These are phyloP conservation scores for Abscondita cerata DNA, from an alignment of 2,888 invertebrate genomes.

Conservation along the genomic window DNA sequence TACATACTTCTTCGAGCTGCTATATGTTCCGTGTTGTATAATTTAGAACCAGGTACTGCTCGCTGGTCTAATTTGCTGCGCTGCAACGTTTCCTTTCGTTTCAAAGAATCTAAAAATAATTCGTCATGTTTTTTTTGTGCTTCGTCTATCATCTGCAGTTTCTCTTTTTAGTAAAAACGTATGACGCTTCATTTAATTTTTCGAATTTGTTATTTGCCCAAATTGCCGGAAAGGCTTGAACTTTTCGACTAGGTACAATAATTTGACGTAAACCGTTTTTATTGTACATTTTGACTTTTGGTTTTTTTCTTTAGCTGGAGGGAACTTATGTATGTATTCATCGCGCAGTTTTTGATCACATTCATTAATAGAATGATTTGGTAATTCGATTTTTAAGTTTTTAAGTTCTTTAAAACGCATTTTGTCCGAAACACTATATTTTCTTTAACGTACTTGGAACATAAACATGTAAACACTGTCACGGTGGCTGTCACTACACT, in stretches of 20 bases:
- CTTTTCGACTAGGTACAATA: constrained; percentile 62
- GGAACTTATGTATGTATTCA: constrained; percentile 51
- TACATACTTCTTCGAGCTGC: constrained; percentile 61
- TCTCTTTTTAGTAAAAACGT: constrained; percentile 62
- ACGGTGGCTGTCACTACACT: no score
- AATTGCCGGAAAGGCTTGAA: constrained; percentile 65
- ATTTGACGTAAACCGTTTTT: constrained; percentile 59
- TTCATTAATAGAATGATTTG: constrained; percentile 41
- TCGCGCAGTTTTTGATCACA: constrained; percentile 52
- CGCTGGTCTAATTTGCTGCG: constrained; percentile 37
- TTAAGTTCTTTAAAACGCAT: no score
- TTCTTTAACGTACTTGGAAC: no score
- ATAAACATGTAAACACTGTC: no score
- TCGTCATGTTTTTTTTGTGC: constrained; percentile 58
- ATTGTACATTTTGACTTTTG: constrained; percentile 42
- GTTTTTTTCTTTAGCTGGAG: constrained; percentile 47
- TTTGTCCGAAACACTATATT: no score
- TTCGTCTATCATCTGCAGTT: constrained; percentile 56
- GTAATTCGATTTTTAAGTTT: not conserved
- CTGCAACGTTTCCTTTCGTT: constrained; percentile 58
- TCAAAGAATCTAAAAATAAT: constrained; percentile 65
- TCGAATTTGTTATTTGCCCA: constrained; percentile 67
- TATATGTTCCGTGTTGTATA: constrained; percentile 57
- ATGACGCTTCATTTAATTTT: constrained; percentile 66
- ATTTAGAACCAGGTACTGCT: constrained; percentile 38